Conservation (phyloP, 2,113 vertebrate genomes). For the Prunella fulvescens region DNA sequence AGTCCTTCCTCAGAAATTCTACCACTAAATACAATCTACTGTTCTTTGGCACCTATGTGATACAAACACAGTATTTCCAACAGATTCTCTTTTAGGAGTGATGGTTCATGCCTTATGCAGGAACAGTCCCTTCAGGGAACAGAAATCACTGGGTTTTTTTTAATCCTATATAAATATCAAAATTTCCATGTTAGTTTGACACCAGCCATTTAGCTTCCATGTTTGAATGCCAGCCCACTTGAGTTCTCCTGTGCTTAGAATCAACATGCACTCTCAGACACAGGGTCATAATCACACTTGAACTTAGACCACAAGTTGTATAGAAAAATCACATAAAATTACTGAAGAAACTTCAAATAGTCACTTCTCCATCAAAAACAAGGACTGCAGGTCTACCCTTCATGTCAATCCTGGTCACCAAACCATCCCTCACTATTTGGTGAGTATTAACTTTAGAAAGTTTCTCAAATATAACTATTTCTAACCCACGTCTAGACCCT, state of each 20-base stretch:
- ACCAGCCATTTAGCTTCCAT: not conserved
- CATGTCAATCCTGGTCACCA: not conserved
- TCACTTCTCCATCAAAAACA: not conserved
- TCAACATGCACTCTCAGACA: not conserved
- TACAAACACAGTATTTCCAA: not conserved
- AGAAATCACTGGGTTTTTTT: not conserved
- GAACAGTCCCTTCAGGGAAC: not conserved
- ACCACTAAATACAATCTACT: not conserved
- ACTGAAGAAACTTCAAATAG: not conserved
- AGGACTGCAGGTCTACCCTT: not conserved
- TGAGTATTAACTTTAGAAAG: not conserved
- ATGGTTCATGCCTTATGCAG: not conserved
- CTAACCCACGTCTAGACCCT: not conserved
- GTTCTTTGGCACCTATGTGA: not conserved
- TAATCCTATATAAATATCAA: not conserved
- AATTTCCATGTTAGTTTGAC: not conserved
- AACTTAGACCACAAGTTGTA: not conserved
- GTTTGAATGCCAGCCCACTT: not conserved
- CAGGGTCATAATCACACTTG: not conserved
- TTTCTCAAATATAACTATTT: not conserved
- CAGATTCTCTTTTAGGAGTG: not conserved
- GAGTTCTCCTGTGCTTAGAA: not conserved
- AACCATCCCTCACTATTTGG: not conserved
- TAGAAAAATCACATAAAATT: not conserved
- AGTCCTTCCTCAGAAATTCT: not conserved